Conservation (phyloP, 2,888 invertebrate genomes). For the Nomada goodeniana region DNA sequence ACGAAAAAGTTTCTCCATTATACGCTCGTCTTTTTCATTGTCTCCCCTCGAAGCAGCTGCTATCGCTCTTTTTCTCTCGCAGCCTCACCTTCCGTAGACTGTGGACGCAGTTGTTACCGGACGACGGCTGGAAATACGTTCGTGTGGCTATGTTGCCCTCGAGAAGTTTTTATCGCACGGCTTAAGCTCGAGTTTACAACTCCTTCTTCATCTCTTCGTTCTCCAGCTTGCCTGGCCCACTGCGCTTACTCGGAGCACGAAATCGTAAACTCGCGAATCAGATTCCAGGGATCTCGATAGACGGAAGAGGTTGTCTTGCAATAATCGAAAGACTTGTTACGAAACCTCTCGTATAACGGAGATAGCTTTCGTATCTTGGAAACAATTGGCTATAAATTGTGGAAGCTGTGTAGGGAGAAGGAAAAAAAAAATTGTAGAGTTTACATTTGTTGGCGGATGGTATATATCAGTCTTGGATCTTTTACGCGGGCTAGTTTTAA, state of each 20-base stretch:
- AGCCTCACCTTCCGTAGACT: background rate
- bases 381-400: conserved; percentile 23
- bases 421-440: background rate
- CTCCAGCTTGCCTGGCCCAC: background rate
- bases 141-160: conserved; percentile 56
- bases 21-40: conserved; percentile 66
- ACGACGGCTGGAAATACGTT: conserved; percentile 65
- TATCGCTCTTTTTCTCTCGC: conserved; percentile 32
- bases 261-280: conserved; percentile 69
- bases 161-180: conserved; percentile 70
- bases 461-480: too few species aligned
- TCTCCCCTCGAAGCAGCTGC: conserved; percentile 49
- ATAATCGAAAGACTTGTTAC: conserved; percentile 61
- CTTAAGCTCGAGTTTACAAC: conserved; percentile 70
- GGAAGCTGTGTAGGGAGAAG: background rate
- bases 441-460: too few species aligned
- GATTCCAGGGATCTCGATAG: conserved; percentile 62
- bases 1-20: conserved; percentile 50
- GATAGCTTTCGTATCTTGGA: conserved; percentile 19
- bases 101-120: conserved; percentile 56
- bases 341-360: conserved; percentile 5
- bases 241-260: conserved; percentile 48
- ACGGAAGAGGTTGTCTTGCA: conserved; percentile 38
- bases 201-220: conserved; percentile 53
- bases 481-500: too few species aligned